A percentile compares a stretch with the other conserved stretches of the same genome.
Conservation (phyloP, 2,113 vertebrate genomes). For the Acrocephalus arundinaceus region DNA sequence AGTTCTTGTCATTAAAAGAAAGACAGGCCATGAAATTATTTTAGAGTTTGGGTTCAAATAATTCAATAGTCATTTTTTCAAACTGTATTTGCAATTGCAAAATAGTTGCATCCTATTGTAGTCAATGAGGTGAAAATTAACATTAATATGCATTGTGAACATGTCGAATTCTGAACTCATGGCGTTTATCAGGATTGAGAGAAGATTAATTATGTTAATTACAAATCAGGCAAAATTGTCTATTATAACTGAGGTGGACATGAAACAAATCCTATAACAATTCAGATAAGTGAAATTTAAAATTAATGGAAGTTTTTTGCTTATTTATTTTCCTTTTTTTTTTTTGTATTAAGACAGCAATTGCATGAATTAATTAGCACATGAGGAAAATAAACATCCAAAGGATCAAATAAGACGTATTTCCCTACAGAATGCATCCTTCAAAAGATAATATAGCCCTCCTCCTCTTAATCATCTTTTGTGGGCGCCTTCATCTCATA, state of each 20-base stretch:
- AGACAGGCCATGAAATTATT: neutral
- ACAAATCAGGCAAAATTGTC: neutral
- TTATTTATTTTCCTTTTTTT: neutral
- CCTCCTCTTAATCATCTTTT: neutral
- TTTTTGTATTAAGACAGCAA: neutral
- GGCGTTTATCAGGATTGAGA: neutral
- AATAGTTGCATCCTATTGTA: neutral
- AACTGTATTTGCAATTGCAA: neutral
- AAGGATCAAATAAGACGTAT: neutral
- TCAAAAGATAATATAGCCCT: neutral
- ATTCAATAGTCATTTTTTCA: neutral
- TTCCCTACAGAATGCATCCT: neutral
- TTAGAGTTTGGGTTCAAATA: neutral
- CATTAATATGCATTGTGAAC: neutral
- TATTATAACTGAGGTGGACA: neutral
- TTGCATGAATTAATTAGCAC: neutral
- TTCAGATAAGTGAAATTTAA: neutral
- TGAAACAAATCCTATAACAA: neutral
- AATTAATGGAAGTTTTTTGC: neutral
- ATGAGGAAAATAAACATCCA: neutral
- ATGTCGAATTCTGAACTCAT: neutral
- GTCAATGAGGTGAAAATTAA: neutral
- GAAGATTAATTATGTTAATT: neutral
- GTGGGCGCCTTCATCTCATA: neutral
- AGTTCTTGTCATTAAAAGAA: neutral